Percentiles rank a stretch among this genome's conserved stretches.
Conservation (phyloP, 2,888 invertebrate genomes). For the Melieria omissa region DNA sequence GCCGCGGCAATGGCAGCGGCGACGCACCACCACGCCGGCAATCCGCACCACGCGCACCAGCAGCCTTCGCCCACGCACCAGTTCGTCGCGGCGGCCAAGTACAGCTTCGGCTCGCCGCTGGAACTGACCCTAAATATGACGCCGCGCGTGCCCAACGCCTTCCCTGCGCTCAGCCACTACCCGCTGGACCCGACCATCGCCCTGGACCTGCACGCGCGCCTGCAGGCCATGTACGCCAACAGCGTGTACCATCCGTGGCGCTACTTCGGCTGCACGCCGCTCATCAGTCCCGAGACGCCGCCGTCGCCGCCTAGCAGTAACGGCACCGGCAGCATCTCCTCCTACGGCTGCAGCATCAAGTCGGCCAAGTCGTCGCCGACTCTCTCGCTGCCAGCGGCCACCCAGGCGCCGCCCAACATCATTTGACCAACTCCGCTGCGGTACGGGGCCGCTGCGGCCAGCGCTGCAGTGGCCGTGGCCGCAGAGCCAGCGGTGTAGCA, state of each 20-base stretch:
- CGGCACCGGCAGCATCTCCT: slow-evolving; percentile 59
- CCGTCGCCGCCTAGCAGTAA: slow-evolving; percentile 66
- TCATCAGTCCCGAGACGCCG: slow-evolving; percentile 64
- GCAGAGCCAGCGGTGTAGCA: slow-evolving; percentile 26
- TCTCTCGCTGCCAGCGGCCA: slow-evolving; percentile 44
- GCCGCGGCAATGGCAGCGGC: slow-evolving; percentile 33
- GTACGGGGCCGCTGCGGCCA: slow-evolving; percentile 65
- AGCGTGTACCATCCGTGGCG: slow-evolving; percentile 66
- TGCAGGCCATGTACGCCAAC: slow-evolving; percentile 67
- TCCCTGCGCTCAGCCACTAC: slow-evolving; percentile 61
- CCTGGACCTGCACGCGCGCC: slow-evolving; percentile 65
- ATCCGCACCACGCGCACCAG: slow-evolving; percentile 46
- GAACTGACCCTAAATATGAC: slow-evolving; percentile 61
- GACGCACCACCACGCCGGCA: slow-evolving; percentile 42
- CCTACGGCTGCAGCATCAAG: slow-evolving; percentile 64
- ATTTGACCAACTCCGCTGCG: slow-evolving; percentile 68
- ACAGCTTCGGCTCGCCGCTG: slow-evolving; percentile 63
- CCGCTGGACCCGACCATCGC: slow-evolving; percentile 66
- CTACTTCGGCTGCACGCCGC: slow-evolving; percentile 62
- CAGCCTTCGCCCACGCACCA: slow-evolving; percentile 45
- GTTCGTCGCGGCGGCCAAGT: slow-evolving; percentile 50
- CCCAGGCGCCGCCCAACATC: slow-evolving; percentile 62
- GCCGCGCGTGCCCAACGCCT: slow-evolving; percentile 58
- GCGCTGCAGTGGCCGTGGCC: slow-evolving; percentile 36
- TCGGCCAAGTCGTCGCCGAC: slow-evolving; percentile 65